Evolutionary conservation across 2,797 vertebrate species (phyloP).

Genomic region (Halcyon leucocephala): DNA sequence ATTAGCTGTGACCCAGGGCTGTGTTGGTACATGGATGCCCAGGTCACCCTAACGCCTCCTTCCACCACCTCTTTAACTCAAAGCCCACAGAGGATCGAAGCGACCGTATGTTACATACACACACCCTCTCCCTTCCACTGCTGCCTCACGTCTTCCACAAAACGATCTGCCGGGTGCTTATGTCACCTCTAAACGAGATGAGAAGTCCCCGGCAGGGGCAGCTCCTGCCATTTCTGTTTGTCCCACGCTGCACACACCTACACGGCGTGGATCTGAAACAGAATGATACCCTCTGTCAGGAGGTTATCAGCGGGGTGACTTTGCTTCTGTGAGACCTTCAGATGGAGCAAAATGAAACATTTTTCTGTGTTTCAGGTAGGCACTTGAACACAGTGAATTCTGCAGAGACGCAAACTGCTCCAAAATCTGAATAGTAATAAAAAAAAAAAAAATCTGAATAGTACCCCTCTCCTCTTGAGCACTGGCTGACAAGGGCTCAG

Average conservation of each 20-base stretch:
- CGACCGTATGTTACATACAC: rapidly evolving
- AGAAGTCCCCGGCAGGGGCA: not conserved
- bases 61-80: not conserved
- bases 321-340: not conserved
- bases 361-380: slow-evolving; percentile 13
- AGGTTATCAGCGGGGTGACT: not conserved
- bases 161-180: not conserved
- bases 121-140: not conserved
- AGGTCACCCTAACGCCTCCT: not conserved
- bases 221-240: not conserved
- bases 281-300: not conserved
- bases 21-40: not conserved
- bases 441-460: not conserved
- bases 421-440: not conserved
- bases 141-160: not conserved
- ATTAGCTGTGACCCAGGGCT: not conserved
- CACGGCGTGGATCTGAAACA: rapidly evolving
- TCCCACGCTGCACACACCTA: not conserved
- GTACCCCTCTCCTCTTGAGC: not conserved
- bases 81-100: not conserved
- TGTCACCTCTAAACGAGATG: not conserved
- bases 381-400: not conserved
- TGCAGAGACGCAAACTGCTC: not conserved
- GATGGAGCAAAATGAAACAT: not conserved
- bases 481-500: not conserved